phyloP scores from a whole-genome alignment of 2,888 invertebrate genomes.

The Drosophila stalkeri region DNA sequence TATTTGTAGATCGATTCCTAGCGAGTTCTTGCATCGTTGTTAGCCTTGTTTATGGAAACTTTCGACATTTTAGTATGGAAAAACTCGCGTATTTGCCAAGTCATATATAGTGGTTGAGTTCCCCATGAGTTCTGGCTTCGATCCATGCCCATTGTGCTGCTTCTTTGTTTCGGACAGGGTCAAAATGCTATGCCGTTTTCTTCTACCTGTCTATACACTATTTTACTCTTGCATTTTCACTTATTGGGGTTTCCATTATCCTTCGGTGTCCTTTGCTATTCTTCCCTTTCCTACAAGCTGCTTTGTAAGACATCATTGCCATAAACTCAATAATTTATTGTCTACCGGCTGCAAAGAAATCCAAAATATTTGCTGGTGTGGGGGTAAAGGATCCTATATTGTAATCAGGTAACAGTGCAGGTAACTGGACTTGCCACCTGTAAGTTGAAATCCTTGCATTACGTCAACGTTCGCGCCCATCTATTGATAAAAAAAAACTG shows the following conservation, averaged over 20 bases:
- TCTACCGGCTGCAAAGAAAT: conserved; percentile 67
- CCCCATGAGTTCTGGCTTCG: conserved; percentile 21
- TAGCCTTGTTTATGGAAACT: conserved; percentile 2
- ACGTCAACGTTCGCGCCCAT: conserved; percentile 64
- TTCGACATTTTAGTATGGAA: conserved; percentile 24
- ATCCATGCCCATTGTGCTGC: conserved; percentile 30
- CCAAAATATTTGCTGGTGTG: conserved; percentile 33
- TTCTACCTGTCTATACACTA: conserved; percentile 30
- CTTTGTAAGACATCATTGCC: conserved; percentile 58
- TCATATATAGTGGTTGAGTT: conserved; percentile 34
- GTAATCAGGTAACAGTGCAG: conserved; percentile 36
- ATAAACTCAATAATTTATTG: conserved; percentile 74
- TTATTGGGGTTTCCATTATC: conserved; percentile 70
- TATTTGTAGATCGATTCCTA: conserved; percentile 10
- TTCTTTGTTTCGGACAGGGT: conserved; percentile 43
- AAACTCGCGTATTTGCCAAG: conserved; percentile 61
- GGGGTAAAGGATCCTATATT: conserved; percentile 1
- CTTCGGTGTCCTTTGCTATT: conserved; percentile 41
- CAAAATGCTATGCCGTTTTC: conserved; percentile 34
- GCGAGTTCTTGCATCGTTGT: conserved; percentile 18
- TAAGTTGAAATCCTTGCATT: conserved; percentile 42
- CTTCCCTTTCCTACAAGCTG: background rate
- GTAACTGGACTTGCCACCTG: conserved; percentile 60
- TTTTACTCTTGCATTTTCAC: conserved; percentile 37
- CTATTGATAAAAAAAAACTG: conserved; percentile 43